Base-by-base conservation (phyloP, 2,888 invertebrate genomes). In the Poecilobothrus nobilitatus region DNA sequence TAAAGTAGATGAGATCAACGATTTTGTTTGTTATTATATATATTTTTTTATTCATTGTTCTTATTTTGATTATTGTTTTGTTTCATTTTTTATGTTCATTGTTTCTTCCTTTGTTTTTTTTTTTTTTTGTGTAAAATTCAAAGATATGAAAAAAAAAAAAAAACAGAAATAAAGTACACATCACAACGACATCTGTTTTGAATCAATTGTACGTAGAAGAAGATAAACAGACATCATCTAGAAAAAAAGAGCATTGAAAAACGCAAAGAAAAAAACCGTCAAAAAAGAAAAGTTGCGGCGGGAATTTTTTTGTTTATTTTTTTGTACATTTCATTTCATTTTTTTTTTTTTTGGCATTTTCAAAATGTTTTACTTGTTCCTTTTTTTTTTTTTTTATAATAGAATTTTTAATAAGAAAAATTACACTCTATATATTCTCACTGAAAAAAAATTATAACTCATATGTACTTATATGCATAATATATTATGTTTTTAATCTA, bases 151-250 rank as follows among this genome's bases (percentile, higher is more conserved):
- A 8, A 53, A 53, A 53, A 53, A 53, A 53, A 53, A 18, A 53
- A 3, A 53, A 18, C 15, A 53, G n/a, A 53, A 18, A 18, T 53
- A 53, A 53, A 53, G 53, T 53, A 53, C 53, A 53, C 53, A 53
- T 53, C 53, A 53, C 9, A 53, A 15, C 53, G 53, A 53, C 53
- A 53, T 53, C 53, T 53, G 53, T 53, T 53, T 53, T 53, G 53
- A n/a, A 53, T 53, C 53, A 53, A 53, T 53, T 53, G 53, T 53
- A 53, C 53, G 15, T 53, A 53, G n/a, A 53, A 53, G 15, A 53
- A 53, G 53, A 53, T 53, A 53, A 53, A 53, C 53, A 53, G 53
- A 53, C 53, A 53, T 18, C 53, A 53, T 53, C 18, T 6, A 18
- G 53, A n/a, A 53, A 53, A 53, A 53, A 53, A 53, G 7, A 53